Evolutionary conservation across 2,113 vertebrate genomes (phyloP), one percentile per base, ranked within the genome.

Genomic region (Neogobius melanostomus): DNA sequence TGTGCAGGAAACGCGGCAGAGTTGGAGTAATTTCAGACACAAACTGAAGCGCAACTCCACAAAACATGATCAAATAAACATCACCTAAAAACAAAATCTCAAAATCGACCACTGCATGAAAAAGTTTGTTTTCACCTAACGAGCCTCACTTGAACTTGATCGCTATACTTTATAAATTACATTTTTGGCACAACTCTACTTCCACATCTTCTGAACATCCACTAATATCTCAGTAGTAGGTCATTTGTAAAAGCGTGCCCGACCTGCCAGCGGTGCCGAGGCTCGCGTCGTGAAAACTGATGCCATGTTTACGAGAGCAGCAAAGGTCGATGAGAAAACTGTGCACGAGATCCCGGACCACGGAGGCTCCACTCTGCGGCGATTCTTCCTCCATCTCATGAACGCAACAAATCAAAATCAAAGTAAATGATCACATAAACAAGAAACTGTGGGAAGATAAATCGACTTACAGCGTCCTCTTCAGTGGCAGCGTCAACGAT

Each of bases 271-370:
- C 89, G 21, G 96, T 99, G 17, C 97, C 98, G 43, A 97, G 88
- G 73, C 93, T 97, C 2, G 93, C 83, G 46, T 99, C 97, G 44
- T 96, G 89, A 76, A 99, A 99, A 11, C 92, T 96, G 80, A 99
- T 96, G 0, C 98, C 98, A 8, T 98, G 93, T 80, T 96, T 98
- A 53, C 95, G 90, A 11, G 98, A 99, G 84, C 95, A 97, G 75
- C 97, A 99, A 8, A 99, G 83, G 14, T 98, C 95, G 70, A 93
- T 79, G 6, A 99, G 93, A 83, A 99, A 99, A 52, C 77, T 83
- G 81, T 99, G 97, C 14, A 93, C 93, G 10, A 97, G 89, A 28
- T 95, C 93, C 46, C 97, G 84, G 15, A 98, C 91, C 66, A 93
- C 72, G n/a, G 71, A n/a, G 44, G 84, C 90, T 59, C 93, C 97